phyloP scores from a whole-genome alignment of 2,113 vertebrate species.

The Dolichotis patagonum region DNA sequence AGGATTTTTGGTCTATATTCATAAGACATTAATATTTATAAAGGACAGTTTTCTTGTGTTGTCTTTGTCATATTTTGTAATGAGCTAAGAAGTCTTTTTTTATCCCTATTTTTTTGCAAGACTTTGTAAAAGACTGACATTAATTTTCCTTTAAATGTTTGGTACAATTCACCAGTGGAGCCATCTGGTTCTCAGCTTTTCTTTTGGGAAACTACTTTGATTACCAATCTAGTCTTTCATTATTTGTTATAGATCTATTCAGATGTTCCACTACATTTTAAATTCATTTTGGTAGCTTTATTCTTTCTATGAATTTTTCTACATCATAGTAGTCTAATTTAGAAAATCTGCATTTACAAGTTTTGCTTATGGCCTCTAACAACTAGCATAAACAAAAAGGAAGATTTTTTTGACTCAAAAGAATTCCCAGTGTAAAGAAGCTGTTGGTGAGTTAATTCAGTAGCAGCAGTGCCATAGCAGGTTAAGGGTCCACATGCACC shows the following conservation, averaged over 20 bases:
- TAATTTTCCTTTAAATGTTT: background rate
- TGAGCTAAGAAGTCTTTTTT: background rate
- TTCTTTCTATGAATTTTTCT: background rate
- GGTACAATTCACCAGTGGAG: background rate
- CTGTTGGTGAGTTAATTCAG: background rate
- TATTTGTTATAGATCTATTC: background rate
- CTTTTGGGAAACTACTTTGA: background rate
- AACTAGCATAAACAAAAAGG: background rate
- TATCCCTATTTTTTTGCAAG: background rate
- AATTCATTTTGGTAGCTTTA: background rate
- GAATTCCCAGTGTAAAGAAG: background rate
- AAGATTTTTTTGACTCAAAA: background rate
- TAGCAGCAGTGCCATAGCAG: background rate
- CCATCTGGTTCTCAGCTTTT: background rate
- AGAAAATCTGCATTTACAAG: background rate
- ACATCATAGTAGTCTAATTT: constrained; percentile 17
- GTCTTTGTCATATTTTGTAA: constrained; percentile 26
- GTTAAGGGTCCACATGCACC: accelerated
- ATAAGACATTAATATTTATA: background rate
- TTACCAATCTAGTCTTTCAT: background rate
- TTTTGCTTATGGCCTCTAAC: background rate
- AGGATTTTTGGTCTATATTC: background rate
- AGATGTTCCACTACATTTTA: background rate
- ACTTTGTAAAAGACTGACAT: background rate
- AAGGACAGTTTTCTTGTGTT: background rate